Base-by-base conservation (phyloP, 2,888 invertebrate species). In the Ormyrus rosae region DNA sequence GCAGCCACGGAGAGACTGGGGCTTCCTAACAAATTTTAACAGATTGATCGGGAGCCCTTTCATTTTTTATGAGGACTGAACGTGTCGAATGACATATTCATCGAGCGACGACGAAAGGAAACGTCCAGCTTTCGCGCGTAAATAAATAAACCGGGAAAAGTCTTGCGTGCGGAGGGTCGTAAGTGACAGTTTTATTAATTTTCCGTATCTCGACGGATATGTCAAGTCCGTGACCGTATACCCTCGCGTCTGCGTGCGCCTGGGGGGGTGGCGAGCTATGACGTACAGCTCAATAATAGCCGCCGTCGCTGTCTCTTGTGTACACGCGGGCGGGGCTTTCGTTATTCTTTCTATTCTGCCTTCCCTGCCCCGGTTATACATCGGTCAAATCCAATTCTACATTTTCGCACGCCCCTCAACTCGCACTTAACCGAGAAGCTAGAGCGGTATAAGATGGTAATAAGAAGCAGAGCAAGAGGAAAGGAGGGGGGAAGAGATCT, bases 141-240 rank as follows among this genome's bases (percentile, higher is more conserved):
- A 51, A 48, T 46, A 7, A 71, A 65, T 80, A 55, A 64, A 74
- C 69, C 63, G 34, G 5, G 55, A 67, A 13, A 55, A 19, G 19
- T 19, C 73, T 69, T 58, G 19, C 19, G 19, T 19, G 55, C 77
- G 34, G 82, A 85, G 91, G 90, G 92, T 92, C 92, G 93, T 93
- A 93, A 94, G 93, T 94, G 94, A 94, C 94, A 94, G 93, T 93
- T 94, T 94, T 94, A 94, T 94, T 94, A 94, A 94, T 94, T 94
- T 94, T 92, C 92, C 93, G 92, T 93, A 92, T 91, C 91, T 87
- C 87, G 85, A 84, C 55, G 10, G 10, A 11, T 10, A 50, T 45
- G 46, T 34, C 46, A 63, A 9, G 34, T 45, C 34, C 46, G 65
- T 50, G 65, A 8, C 19, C 19, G 19, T 19, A 19, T 19, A 19